Evolutionary conservation across 2,113 vertebrate genomes (phyloP), one percentile per base, ranked within the genome.

Genomic region (Cranoglanis bouderius): DNA sequence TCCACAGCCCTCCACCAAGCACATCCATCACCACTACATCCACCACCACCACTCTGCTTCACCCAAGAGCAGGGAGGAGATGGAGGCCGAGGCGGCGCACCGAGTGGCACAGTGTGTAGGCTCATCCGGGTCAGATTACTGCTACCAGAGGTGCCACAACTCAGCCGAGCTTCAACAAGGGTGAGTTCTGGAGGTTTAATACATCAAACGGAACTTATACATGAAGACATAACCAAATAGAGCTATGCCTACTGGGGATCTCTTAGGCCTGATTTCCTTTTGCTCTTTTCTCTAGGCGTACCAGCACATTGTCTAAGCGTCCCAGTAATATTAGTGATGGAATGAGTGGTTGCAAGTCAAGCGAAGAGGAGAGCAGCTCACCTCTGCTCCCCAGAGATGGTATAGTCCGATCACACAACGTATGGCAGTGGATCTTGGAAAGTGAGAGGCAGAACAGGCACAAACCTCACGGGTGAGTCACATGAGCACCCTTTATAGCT

Each of bases 1-100:
- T 32, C 67, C 91, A 0, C 96, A 96, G 93, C 97, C 97, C 95
- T 96, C 95, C 78, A 96, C 97, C 24, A 98, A 97, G 91, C 97
- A 99, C 61, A 95, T 98, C 90, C 98, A 99, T 94, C 98, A 99
- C 94, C 98, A 99, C 94, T 98, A 99, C 94, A 97, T 99, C 93
- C 98, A 99, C 94, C 98, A 99, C 92, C 98, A 99, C n/a, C 90
- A 96, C 9, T 90, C 83, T 13, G 75, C 83, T 80, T 63, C 94
- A 35, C 95, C 96, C 90, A 98, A 97, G 94, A 96, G 91, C 19
- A 96, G 96, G 93, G 97, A 98, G 93, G 97, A 99, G 96, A 96
- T 98, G 0, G 98, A 99, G 89, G 95, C 94, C 0, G 98, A 98
- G 93, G 98, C 97, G 0, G 95, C 97, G 0, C 96, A 97, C 91